Conservation (phyloP, 2,888 invertebrate species). For the Beris morrisii region DNA sequence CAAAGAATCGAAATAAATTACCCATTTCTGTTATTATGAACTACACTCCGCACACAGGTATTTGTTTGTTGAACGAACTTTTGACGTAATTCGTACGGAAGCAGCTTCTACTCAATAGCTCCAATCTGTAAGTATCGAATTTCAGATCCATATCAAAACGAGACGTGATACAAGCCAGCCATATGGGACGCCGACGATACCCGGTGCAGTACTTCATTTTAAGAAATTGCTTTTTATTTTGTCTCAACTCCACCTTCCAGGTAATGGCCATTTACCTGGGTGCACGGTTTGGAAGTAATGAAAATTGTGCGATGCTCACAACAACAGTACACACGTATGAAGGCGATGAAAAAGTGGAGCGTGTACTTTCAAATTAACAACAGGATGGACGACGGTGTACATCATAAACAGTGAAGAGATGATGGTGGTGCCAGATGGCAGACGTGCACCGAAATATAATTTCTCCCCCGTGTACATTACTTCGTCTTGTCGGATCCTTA, state of each 20-base stretch:
- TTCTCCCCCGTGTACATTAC: conserved; percentile 15
- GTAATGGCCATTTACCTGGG: conserved; percentile 29
- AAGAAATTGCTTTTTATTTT: conserved; percentile 25
- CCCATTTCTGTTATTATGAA: too few relatives aligned
- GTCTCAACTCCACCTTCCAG: conserved; percentile 28
- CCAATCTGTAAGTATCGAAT: conserved; percentile 29
- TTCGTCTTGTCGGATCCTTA: conserved; percentile 5
- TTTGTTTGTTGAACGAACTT: too few relatives aligned
- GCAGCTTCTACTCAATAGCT: too few relatives aligned
- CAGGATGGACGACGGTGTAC: conserved; percentile 24
- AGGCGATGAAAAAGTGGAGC: conserved; percentile 28
- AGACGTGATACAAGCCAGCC: conserved; percentile 16
- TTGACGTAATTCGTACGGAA: too few relatives aligned
- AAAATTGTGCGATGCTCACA: conserved; percentile 21
- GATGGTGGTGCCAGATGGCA: conserved; percentile 27
- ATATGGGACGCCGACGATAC: conserved; percentile 15
- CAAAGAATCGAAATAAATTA: too few relatives aligned
- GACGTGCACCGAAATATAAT: conserved; percentile 30
- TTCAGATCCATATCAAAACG: conserved; percentile 30
- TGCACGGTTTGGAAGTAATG: conserved; percentile 28
- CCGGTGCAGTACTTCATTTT: conserved; percentile 12
- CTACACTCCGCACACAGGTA: too few relatives aligned
- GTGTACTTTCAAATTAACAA: conserved; percentile 31
- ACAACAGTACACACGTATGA: background rate
- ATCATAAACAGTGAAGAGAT: conserved; percentile 23